A percentile compares a stretch with the other conserved stretches of the same genome.
Conservation (phyloP, 2,113 vertebrate species). For the Dicerorhinus sumatrensis region DNA sequence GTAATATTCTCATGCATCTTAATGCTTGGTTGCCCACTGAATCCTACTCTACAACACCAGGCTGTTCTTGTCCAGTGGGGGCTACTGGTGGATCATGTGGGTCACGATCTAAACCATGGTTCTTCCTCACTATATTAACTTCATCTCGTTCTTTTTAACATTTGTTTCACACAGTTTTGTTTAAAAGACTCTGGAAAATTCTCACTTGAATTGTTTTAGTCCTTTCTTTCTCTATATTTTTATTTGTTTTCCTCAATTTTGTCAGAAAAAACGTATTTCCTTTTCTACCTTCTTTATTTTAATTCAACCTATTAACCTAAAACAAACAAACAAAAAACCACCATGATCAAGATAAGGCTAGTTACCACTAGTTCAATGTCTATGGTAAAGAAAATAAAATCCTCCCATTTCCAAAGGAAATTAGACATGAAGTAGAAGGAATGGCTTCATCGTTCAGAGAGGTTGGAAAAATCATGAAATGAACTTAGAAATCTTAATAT, state of each 20-base stretch:
- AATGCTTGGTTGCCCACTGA: not conserved
- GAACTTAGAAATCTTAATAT: not conserved
- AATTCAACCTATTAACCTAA: not conserved
- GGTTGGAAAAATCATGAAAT: not conserved
- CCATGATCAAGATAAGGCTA: not conserved
- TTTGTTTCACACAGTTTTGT: not conserved
- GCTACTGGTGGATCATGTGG: not conserved
- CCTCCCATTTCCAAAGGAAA: not conserved
- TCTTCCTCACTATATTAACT: not conserved
- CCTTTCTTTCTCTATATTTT: not conserved
- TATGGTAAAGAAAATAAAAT: constrained; percentile 27
- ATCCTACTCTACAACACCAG: not conserved
- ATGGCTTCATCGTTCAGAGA: not conserved
- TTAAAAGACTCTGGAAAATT: not conserved
- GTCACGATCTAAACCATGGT: not conserved
- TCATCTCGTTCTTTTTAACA: not conserved
- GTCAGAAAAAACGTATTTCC: not conserved
- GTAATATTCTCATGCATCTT: not conserved
- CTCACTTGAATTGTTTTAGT: not conserved
- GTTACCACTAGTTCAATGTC: not conserved
- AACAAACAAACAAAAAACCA: not conserved
- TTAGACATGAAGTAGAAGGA: not conserved
- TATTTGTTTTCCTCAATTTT: not conserved
- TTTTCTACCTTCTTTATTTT: not conserved
- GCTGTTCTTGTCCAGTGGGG: not conserved